Percentiles rank a stretch among this genome's conserved stretches.
These are phyloP conservation scores for Tupaia tana DNA, from an alignment of 2,113 vertebrate genomes.

Conservation along the genomic window DNA sequence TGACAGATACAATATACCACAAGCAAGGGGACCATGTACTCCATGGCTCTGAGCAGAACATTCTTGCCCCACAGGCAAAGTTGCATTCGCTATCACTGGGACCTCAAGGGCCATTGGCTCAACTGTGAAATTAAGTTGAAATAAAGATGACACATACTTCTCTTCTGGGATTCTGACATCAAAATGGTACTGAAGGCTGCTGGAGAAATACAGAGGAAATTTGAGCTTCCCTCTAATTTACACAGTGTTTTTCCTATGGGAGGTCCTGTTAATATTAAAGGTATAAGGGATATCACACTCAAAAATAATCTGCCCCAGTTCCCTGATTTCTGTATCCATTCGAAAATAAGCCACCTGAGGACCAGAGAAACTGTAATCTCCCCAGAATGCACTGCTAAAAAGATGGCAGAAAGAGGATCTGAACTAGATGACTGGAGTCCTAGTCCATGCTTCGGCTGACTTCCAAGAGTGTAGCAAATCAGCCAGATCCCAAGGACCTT, in stretches of 20 bases:
- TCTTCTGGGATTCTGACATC: background rate
- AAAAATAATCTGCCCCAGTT: background rate
- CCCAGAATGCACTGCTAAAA: background rate
- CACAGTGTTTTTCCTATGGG: background rate
- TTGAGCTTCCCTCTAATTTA: background rate
- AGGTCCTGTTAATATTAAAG: background rate
- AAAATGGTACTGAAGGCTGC: background rate
- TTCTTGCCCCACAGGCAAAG: background rate
- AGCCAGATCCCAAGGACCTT: background rate
- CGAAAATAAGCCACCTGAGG: background rate
- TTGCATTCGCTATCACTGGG: background rate
- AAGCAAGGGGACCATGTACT: background rate
- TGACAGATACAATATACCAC: background rate
- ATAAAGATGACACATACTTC: background rate
- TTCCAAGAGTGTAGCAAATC: background rate
- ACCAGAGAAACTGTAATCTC: background rate
- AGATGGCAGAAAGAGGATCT: background rate
- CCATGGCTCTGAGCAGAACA: background rate
- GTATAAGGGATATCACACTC: background rate
- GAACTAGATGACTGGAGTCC: background rate
- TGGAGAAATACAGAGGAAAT: background rate
- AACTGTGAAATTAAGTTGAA: conserved; percentile 23
- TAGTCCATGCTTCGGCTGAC: background rate
- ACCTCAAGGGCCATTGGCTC: background rate
- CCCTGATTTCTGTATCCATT: background rate